These are phyloP conservation scores for Hydrotaea cyrtoneurina DNA, from an alignment of 2,888 invertebrate genomes.

Conservation along the genomic window DNA sequence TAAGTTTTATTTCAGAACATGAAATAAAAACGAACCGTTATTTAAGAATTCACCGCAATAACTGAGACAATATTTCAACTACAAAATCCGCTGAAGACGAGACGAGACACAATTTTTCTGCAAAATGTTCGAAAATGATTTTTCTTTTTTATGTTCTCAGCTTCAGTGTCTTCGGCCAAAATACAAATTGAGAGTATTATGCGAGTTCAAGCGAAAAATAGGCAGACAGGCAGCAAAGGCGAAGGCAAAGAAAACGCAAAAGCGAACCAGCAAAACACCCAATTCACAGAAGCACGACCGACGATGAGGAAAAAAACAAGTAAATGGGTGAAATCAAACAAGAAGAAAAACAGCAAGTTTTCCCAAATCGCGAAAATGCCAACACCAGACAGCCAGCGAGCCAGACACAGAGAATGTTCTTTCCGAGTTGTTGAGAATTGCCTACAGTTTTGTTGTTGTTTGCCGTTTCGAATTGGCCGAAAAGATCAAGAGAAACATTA, in stretches of 20 bases:
- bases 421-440: conserved; percentile 7
- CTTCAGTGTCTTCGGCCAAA: conserved; percentile 26
- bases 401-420: conserved; percentile 16
- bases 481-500: conserved; percentile 21
- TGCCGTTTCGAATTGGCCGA: background rate
- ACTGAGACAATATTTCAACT: conserved; percentile 67
- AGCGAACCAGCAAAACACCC: background rate
- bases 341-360: conserved; percentile 1
- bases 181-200: conserved; percentile 56
- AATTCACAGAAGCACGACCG: conserved; percentile 1
- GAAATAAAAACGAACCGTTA: conserved; percentile 67
- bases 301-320: background rate
- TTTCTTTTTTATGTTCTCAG: conserved; percentile 32
- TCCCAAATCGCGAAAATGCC: conserved; percentile 25
- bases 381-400: background rate
- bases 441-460: background rate
- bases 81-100: conserved; percentile 37
- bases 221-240: background rate
- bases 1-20: background rate
- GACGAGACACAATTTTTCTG: conserved; percentile 42
- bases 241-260: background rate
- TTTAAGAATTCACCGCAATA: conserved; percentile 69
- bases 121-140: conserved; percentile 61
- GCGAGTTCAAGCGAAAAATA: conserved; percentile 33
- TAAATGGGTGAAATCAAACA: conserved; percentile 27